Base-by-base conservation (phyloP, 2,888 invertebrate genomes). In the Amphipyra berbera region DNA sequence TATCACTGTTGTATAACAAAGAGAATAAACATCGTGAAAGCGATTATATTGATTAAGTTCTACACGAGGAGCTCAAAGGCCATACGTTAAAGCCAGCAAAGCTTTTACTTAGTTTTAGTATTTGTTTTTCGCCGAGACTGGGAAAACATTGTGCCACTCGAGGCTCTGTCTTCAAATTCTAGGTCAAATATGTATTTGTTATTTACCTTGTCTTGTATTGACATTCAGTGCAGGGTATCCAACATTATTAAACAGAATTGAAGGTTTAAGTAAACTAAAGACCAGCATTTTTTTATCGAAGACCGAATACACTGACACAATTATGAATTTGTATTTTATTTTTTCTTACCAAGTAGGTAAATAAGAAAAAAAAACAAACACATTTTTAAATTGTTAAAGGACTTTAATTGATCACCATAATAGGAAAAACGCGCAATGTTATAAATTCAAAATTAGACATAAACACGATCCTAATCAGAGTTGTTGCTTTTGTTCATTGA, bases 401-500 rank as follows among this genome's bases (percentile, higher is more conserved):
- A 30, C 6, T 46, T 59, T 47, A 68, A 71, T 64, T 68, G 53
- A 48, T 57, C 14, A 35, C 54, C 49, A 44, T 61, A 64, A 53
- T 46, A 46, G 60, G 61, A 64, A 53, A 62, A 65, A 82, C 67
- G 61, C 71, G 63, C 72, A 75, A 73, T 73, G 72, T 81, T 79
- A 68, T 71, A 79, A 81, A 81, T 80, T 48, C 78, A 75, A 78
- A 83, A 79, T 83, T 73, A 85, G 84, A 85, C 82, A 82, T 85
- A 86, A 86, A 84, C 80, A 80, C 75, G 86, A 87, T 86, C 76
- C 69, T 84, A 84, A 89, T 88, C 88, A 78, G 68, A 78, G 77
- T 75, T 81, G 81, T 81, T 82, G 82, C 84, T 87, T 89, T 89
- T 88, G 88, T 90, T 86, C 84, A 86, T 86, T 87, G 87, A 88